Evolutionary conservation across 64 coral and sea anemone genomes (phyloP), one percentile per base, ranked within the genome.

Genomic region (Montipora efflorescens): DNA sequence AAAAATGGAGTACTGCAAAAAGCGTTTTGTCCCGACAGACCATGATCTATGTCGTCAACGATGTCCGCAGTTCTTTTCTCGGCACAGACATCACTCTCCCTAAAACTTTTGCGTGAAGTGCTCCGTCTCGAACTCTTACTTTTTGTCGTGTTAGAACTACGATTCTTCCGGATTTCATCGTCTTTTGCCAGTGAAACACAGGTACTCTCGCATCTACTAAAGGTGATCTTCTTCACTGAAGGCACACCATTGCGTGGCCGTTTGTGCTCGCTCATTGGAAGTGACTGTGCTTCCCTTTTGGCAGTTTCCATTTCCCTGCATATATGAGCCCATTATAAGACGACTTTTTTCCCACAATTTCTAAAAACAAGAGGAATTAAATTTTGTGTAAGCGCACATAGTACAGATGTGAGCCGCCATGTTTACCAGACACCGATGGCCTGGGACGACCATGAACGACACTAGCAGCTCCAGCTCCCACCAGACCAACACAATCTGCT

Each of bases 121-220:
- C 62, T 72, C 16, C 82, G 44, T 50, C 47, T 86, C 22, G 82
- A 86, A 4, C 82, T 69, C 66, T n/a, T 86, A 11, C 66, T 86
- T 71, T 64, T 86, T 71, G 10, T 72, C 3, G 47, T 59, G 3
- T 86, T 71, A 7, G 48, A 71, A 11, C 44, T 46, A 48, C 44
- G 11, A 18, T 67, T 86, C 47, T 8, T 51, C 19, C 71, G 62
- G 19, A 71, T 50, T 72, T 50, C 62, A n/a, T 51, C n/a, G 7
- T 19, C 10, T 78, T 48, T 62, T 48, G 0, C 10, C 19, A 19
- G 45, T 45, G 50, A 50, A 16, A 19, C 59, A 18, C 47, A 49
- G 8, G 61, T 25, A 14, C 15, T 45, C 28, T 50, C 71, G 45
- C 46, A 16, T 47, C 18, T 57, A 57, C 11, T 86, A 8, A 86